Base-by-base conservation (phyloP, 2,797 vertebrate genomes). In the Ceryle rudis region DNA sequence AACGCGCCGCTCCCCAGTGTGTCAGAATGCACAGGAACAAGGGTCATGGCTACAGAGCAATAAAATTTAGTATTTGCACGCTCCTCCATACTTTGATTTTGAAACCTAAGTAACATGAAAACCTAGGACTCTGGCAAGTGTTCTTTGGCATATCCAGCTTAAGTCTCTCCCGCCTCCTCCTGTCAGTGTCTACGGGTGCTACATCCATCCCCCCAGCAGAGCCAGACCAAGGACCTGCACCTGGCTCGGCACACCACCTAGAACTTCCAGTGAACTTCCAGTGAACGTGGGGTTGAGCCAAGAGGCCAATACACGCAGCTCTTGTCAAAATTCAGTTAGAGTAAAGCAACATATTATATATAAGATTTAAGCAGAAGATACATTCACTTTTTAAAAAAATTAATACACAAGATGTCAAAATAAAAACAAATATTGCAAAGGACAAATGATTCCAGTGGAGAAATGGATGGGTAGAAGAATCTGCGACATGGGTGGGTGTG, bases 391-490 rank as follows among this genome's bases (percentile, higher is more conserved):
- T 60, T 26, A 4, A 0, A 13, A 55, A 71, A 83, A 85, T 4
- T 22, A 84, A 82, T 33, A 44, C 2, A 19, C 28, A 77, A 65
- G 28, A 13, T 44, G 65, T 66, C 84, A 91, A 80, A 89, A 91
- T 47, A 57, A 51, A 81, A 81, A 65, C 77, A 89, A 92, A 75
- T 77, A 87, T 14, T 64, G 31, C 60, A 87, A 70, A 60, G 42
- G 29, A 81, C 42, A 79, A 93, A 66, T 81, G 29, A 69, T 37
- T 74, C 57, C 35, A 79, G 33, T 25, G n/a, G 49, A 75, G 51
- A 95, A 87, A 70, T 18, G 54, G 86, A 90, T 33, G 64, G 42
- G 44, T 19, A 79, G 70, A 83, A 89, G 35, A 93, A 90, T 77
- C 86, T 73, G 71, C 0, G 0, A 61, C 85, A 83, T 20, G 71